A percentile compares a stretch with the other conserved stretches of the same genome.
phyloP scores from a whole-genome alignment of 2,888 invertebrate genomes.

The Bombyx huttoni region DNA sequence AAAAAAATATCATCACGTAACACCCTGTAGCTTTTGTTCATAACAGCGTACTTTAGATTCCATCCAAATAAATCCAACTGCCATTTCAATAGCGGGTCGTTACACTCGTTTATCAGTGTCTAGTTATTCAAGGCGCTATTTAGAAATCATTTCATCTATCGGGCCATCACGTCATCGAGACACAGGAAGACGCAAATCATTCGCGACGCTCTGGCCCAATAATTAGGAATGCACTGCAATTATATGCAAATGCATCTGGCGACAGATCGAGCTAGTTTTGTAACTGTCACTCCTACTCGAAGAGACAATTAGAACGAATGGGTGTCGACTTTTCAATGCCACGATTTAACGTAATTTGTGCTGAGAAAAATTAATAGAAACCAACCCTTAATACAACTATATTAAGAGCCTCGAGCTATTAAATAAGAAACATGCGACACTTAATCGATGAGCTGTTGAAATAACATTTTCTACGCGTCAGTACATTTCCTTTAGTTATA shows the following conservation, averaged over 20 bases:
- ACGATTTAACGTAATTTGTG: not conserved
- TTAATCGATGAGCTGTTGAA: too few species aligned
- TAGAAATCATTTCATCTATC: not conserved
- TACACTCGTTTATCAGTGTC: not conserved
- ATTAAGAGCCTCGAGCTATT: too few species aligned
- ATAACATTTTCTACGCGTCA: too few species aligned
- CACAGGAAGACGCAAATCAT: constrained; percentile 6
- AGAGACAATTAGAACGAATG: constrained; percentile 17
- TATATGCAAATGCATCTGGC: constrained; percentile 58
- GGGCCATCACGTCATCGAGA: not conserved
- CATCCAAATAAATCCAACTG: too few species aligned
- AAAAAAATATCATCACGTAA: too few species aligned
- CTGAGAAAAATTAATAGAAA: too few species aligned
- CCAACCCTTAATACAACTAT: too few species aligned
- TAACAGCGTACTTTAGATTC: too few species aligned
- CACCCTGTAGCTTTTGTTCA: too few species aligned
- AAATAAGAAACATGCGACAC: too few species aligned
- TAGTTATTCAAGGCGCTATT: not conserved
- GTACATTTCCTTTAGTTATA: too few species aligned
- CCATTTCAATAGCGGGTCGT: too few species aligned
- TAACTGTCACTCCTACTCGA: constrained; percentile 52
- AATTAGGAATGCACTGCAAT: constrained; percentile 48
- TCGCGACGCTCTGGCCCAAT: constrained; percentile 9
- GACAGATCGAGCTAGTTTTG: constrained; percentile 49
- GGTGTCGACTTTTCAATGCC: constrained; percentile 5